Conservation (phyloP, 2,888 invertebrate species). For the Drosophila multiciliata region DNA sequence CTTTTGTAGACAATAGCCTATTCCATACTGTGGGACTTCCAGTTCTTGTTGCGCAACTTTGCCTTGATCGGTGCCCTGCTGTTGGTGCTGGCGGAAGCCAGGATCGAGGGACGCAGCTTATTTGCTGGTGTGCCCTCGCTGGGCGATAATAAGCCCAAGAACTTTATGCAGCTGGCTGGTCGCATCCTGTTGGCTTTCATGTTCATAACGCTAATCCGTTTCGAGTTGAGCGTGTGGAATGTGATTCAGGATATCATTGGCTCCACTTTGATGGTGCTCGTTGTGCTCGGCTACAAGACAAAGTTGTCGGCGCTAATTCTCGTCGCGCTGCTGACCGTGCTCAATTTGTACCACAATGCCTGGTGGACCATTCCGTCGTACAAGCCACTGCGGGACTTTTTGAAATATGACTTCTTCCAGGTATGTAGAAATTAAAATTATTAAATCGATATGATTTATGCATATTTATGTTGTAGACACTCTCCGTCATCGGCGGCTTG, state of each 20-base stretch:
- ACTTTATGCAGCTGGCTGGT: slow-evolving; percentile 97
- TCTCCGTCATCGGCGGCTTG: slow-evolving; percentile 99
- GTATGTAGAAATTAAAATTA: slow-evolving; percentile 85
- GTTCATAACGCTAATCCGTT: slow-evolving; percentile 98
- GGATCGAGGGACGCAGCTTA: slow-evolving; percentile 96
- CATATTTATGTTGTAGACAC: slow-evolving; percentile 90
- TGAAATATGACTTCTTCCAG: slow-evolving; percentile 99
- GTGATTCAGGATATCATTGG: slow-evolving; percentile 97
- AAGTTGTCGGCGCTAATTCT: slow-evolving; percentile 98
- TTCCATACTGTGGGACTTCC: slow-evolving; percentile 99
- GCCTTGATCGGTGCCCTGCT: slow-evolving; percentile 98
- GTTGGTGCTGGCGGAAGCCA: slow-evolving; percentile 97
- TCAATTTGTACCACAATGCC: slow-evolving; percentile 99
- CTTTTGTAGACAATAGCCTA: slow-evolving; percentile 93
- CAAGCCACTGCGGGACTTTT: slow-evolving; percentile 98
- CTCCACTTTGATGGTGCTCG: slow-evolving; percentile 96
- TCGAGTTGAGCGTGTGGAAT: slow-evolving; percentile 96
- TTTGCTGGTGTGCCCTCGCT: slow-evolving; percentile 97
- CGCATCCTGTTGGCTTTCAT: slow-evolving; percentile 98
- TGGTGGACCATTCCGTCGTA: slow-evolving; percentile 99
- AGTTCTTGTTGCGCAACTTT: slow-evolving; percentile 97
- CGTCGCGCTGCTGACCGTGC: slow-evolving; percentile 93
- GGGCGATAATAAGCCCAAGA: slow-evolving; percentile 98
- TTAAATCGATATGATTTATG: neutral
- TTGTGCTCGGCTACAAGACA: slow-evolving; percentile 99